Conservation (phyloP, 2,113 vertebrate genomes). For the Chaetops frenatus region DNA sequence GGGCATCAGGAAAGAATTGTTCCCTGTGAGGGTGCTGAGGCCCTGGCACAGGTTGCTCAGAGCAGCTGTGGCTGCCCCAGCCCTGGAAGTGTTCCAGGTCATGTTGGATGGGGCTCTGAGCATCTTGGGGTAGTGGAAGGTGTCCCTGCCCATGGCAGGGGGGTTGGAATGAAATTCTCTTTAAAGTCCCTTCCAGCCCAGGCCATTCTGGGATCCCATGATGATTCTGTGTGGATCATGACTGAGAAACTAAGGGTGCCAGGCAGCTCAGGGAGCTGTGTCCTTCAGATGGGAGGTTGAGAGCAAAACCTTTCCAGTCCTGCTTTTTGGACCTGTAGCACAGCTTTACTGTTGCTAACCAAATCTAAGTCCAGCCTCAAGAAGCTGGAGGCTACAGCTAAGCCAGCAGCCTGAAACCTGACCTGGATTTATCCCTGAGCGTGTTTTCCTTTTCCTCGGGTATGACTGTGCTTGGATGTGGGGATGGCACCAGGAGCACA, state of each 20-base stretch:
- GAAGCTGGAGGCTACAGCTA: neutral
- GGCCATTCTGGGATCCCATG: neutral
- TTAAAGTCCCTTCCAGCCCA: neutral
- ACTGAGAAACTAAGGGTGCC: neutral
- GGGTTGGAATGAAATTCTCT: accelerated
- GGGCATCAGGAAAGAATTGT: accelerated
- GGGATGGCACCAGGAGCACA: neutral
- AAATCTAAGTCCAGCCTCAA: neutral
- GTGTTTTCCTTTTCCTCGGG: neutral
- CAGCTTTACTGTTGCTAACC: neutral
- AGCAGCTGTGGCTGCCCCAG: neutral
- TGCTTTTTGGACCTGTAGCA: neutral
- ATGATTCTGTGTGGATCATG: neutral
- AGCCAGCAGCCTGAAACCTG: neutral
- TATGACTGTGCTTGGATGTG: neutral
- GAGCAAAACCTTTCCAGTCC: neutral
- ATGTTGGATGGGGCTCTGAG: neutral
- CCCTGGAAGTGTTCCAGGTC: accelerated
- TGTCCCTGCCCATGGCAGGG: neutral
- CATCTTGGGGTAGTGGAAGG: accelerated
- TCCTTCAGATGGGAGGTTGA: neutral
- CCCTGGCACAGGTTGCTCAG: neutral
- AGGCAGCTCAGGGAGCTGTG: neutral
- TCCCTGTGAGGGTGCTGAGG: neutral
- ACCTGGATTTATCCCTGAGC: neutral